Conservation (phyloP, 2,888 invertebrate genomes). For the Hofmannophila pseudospretella region DNA sequence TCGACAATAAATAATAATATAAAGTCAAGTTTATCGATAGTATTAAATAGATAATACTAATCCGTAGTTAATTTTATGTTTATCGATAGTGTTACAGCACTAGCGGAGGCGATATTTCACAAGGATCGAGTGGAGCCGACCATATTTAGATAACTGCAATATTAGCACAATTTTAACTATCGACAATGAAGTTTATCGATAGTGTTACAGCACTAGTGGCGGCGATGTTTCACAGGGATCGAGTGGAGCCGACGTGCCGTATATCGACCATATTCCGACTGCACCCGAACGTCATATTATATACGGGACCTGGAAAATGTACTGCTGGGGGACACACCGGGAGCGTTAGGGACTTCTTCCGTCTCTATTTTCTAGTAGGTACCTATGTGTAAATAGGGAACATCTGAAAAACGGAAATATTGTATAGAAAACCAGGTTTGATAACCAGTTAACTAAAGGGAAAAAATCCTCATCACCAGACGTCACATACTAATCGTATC, state of each 20-base stretch:
- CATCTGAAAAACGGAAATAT: no score
- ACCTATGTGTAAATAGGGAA: no score
- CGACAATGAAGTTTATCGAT: constrained; percentile 32
- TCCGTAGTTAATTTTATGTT: no score
- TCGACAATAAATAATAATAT: no score
- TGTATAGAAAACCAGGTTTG: no score
- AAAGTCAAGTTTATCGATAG: no score
- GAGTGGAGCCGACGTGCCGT: constrained; percentile 61
- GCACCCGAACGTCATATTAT: constrained; percentile 28
- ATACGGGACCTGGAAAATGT: constrained; percentile 16
- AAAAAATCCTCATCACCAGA: no score
- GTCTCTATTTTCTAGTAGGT: background rate
- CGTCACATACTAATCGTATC: no score
- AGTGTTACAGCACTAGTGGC: constrained; percentile 24
- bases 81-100: constrained; percentile 32
- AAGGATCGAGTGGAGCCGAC: constrained; percentile 63
- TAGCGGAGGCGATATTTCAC: constrained; percentile 44
- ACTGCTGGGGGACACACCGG: constrained; percentile 10
- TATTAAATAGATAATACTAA: no score
- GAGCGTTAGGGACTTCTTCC: constrained; percentile 3
- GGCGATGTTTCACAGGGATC: constrained; percentile 55
- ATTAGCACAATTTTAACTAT: no score
- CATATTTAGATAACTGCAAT: no score
- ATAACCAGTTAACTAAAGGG: no score
- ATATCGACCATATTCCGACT: constrained; percentile 52